Base-by-base conservation (phyloP, 2,888 invertebrate genomes). In the Exephanes ischioxanthus region DNA sequence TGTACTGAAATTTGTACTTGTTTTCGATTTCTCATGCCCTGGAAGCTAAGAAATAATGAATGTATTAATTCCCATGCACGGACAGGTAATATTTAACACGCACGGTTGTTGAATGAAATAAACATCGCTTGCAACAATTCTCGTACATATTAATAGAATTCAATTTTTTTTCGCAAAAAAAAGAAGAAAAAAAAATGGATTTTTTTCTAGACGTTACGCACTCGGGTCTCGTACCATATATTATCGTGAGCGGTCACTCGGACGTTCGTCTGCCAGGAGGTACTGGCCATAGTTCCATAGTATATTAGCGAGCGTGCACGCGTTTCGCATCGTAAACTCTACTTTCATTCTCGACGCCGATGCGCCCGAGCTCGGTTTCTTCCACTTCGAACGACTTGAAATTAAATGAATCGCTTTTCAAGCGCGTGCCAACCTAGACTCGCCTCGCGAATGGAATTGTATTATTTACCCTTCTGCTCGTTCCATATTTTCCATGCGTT, bases 271-370 rank as follows among this genome's bases (percentile, higher is more conserved):
- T 53, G 61, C 67, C 76, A 22, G 22, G 33, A 30, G 45, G 63
- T 51, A 48, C 71, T 41, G 26, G 66, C 66, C 30, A 63, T 73
- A 73, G 81, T 75, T 76, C 58, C 30, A 61, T 70, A 75, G 55
- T 79, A 70, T 55, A 66, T 45, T 63, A 51, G 30, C 66, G 19
- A 41, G 67, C 66, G 73, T 45, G 77, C 72, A 85, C 85, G 77
- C 85, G 85, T 85, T 76, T 80, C 85, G 85, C 85, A 85, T 85
- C 83, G 85, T 83, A 85, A 85, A 85, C 63, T 80, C 71, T 68
- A 85, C 85, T 85, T 85, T 85, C 85, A 80, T 85, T 85, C 85
- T 85, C 83, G 85, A 83, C 82, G 85, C 73, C 80, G 77, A 48
- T 66, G 72, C 61, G 70, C 63, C 71, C 37, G n/a, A 51, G 48